Evolutionary conservation across 2,113 vertebrate genomes (phyloP).

Genomic region (Sapajus apella): DNA sequence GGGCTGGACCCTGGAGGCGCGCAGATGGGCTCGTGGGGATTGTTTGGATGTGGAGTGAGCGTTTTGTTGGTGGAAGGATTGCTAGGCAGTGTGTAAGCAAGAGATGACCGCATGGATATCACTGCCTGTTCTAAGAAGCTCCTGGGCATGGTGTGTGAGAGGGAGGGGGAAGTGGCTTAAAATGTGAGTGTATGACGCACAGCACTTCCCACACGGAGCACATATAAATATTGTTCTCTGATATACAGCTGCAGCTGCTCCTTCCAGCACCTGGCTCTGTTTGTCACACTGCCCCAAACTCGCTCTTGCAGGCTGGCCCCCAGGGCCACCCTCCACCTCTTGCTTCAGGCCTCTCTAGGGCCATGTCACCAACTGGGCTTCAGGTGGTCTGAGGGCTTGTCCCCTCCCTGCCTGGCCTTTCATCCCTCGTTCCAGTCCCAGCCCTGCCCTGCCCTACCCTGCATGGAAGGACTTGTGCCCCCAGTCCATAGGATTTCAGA

Average conservation of each 20-base stretch:
- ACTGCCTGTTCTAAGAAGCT: neutral
- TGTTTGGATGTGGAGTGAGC: rapidly evolving
- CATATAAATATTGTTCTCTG: neutral
- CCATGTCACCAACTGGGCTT: neutral
- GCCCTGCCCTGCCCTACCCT: neutral
- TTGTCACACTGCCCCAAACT: constrained; percentile 14
- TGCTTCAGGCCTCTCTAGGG: neutral
- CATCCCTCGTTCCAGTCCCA: neutral
- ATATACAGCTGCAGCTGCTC: constrained; percentile 26
- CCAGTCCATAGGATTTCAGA: neutral
- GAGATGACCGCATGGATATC: neutral
- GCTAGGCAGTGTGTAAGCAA: neutral
- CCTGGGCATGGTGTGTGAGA: neutral
- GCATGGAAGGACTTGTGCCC: neutral
- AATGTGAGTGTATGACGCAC: neutral
- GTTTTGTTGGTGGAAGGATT: neutral
- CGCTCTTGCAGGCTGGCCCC: rapidly evolving
- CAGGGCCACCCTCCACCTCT: neutral
- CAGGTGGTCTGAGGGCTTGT: neutral
- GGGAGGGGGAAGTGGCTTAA: neutral
- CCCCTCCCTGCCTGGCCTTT: neutral
- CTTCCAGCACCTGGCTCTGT: constrained; percentile 50
- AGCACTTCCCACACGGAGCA: neutral
- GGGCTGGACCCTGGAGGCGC: neutral
- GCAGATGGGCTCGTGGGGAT: neutral